Percentiles rank a stretch among this genome's conserved stretches.
Conservation (phyloP, 2,797 vertebrate species). For the Hylomyscus alleni region DNA sequence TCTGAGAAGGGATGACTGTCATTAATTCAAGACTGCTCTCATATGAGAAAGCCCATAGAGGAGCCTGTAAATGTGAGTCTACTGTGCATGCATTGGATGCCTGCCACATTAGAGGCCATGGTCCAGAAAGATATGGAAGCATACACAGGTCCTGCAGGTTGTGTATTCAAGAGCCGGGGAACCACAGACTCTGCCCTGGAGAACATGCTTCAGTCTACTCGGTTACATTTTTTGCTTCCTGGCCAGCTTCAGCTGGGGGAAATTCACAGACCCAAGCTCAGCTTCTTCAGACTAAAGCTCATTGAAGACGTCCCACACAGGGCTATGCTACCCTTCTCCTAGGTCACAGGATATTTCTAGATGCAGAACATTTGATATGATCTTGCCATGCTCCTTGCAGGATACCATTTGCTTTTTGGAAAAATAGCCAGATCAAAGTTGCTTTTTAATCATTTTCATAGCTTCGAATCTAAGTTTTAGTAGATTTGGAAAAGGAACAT, state of each 20-base stretch:
- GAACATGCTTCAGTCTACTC: background rate
- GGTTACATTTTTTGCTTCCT: background rate
- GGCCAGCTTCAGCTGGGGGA: background rate
- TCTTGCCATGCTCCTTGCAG: background rate
- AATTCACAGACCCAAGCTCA: background rate
- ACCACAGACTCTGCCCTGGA: background rate
- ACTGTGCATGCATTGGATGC: background rate
- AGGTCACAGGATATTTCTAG: background rate
- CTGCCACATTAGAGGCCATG: background rate
- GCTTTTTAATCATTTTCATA: background rate
- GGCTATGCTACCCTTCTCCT: background rate
- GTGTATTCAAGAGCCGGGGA: background rate
- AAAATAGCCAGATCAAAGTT: slow-evolving; percentile 9
- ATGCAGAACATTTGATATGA: background rate
- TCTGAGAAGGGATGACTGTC: slow-evolving; percentile 6
- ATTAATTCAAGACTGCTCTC: slow-evolving; percentile 33
- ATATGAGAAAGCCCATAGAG: slow-evolving; percentile 6
- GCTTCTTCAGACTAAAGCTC: background rate
- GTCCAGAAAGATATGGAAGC: background rate
- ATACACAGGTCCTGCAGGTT: background rate
- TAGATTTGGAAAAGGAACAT: background rate
- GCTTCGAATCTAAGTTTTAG: background rate
- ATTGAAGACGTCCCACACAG: background rate
- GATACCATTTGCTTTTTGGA: background rate
- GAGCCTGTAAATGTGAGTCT: background rate